Conservation (phyloP, 1,140 invertebrate genomes). For the Telenomus remus region DNA sequence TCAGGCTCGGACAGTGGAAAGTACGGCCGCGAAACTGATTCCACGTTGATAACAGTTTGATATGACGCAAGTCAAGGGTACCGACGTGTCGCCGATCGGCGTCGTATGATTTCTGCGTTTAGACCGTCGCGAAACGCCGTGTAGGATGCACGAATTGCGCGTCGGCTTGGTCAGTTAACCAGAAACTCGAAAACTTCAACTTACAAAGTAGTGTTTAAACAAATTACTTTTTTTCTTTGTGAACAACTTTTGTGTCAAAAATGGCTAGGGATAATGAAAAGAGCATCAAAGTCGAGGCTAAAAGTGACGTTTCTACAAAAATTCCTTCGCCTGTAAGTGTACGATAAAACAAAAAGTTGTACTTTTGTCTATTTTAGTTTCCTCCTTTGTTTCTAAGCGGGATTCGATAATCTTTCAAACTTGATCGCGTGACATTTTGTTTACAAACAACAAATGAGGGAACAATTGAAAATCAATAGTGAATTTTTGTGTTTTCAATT, state of each 20-base stretch:
- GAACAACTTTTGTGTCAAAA: not conserved
- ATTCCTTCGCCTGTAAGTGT: constrained; percentile 13
- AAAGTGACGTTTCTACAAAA: constrained; percentile 1
- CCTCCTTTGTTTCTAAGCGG: not conserved
- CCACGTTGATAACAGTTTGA: constrained; percentile 54
- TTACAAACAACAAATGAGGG: not conserved
- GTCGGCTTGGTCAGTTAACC: too few species aligned
- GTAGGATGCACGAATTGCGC: constrained; percentile 6
- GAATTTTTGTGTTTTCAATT: too few species aligned
- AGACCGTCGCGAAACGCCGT: constrained; percentile 22
- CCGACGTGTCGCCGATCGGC: constrained; percentile 14
- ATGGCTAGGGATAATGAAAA: constrained; percentile 26
- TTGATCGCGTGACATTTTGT: constrained; percentile 5
- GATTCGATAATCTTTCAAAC: not conserved
- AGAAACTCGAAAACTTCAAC: not conserved
- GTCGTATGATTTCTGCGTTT: constrained; percentile 21
- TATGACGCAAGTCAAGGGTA: constrained; percentile 57
- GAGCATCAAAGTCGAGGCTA: constrained; percentile 11
- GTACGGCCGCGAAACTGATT: constrained; percentile 36
- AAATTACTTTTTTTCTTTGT: too few species aligned
- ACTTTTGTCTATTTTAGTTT: not conserved
- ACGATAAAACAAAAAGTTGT: not conserved
- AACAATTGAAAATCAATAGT: too few species aligned
- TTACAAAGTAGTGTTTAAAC: too few species aligned
- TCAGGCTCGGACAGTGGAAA: constrained; percentile 23